Percentiles rank a stretch among this genome's conserved stretches.
Conservation (phyloP, 2,888 invertebrate species). For the Caenorhabditis imperialis region DNA sequence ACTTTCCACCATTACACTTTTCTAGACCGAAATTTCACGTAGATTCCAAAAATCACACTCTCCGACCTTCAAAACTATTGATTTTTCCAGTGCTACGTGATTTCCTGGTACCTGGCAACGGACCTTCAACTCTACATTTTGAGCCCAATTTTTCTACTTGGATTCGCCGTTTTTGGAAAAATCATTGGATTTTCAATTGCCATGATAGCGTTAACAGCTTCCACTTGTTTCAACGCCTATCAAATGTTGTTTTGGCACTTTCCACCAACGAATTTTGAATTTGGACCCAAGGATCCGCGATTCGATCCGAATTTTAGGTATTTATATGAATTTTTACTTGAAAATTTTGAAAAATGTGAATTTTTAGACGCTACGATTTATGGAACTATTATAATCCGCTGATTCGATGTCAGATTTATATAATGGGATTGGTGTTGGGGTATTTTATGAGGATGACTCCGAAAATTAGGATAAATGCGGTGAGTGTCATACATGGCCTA, state of each 20-base stretch:
- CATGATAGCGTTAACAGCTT: neutral
- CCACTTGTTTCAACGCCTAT: constrained; percentile 46
- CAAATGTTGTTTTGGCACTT: constrained; percentile 59
- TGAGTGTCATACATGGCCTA: constrained; percentile 8
- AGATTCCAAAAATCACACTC: too few species aligned
- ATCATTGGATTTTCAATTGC: constrained; percentile 12
- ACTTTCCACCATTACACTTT: too few species aligned
- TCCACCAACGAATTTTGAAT: constrained; percentile 61
- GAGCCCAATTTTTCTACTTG: constrained; percentile 64
- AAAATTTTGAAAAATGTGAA: neutral
- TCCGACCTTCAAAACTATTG: too few species aligned
- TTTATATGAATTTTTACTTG: neutral
- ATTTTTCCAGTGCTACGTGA: constrained; percentile 63
- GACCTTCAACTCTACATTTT: constrained; percentile 69
- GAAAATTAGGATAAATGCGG: constrained; percentile 54
- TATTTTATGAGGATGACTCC: constrained; percentile 56
- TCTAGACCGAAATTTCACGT: too few species aligned
- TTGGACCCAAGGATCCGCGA: constrained; percentile 56
- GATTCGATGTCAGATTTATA: constrained; percentile 69
- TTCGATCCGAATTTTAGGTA: constrained; percentile 16
- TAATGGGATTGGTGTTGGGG: constrained; percentile 68
- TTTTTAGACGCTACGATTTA: constrained; percentile 47
- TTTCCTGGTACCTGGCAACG: constrained; percentile 70
- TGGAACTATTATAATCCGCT: constrained; percentile 68
- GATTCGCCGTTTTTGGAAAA: constrained; percentile 57